phyloP scores from a whole-genome alignment of 35 echinoderm and acorn worm species.

The Diadema setosum region DNA sequence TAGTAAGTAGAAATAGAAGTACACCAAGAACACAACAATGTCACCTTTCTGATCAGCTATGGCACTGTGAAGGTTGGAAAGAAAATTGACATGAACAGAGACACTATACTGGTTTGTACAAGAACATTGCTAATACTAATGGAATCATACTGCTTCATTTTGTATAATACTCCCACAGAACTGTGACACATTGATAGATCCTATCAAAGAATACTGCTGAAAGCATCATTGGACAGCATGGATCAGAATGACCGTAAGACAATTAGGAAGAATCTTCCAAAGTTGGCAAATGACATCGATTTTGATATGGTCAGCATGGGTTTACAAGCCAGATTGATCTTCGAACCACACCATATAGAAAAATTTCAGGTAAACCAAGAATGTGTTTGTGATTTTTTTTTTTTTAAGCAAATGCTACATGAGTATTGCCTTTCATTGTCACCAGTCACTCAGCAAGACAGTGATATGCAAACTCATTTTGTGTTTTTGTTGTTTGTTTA shows the following conservation, averaged over 20 bases:
- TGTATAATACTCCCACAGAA: too few relatives aligned
- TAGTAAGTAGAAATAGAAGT: too few relatives aligned
- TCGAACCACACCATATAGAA: slow-evolving; percentile 14
- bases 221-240: background rate
- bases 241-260: background rate
- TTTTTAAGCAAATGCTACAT: background rate
- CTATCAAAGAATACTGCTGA: too few relatives aligned
- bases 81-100: too few relatives aligned
- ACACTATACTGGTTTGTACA: too few relatives aligned
- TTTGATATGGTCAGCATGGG: background rate
- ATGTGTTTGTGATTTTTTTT: background rate
- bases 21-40: too few relatives aligned
- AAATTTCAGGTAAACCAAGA: background rate
- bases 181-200: too few relatives aligned
- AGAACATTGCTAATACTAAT: too few relatives aligned
- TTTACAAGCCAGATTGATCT: background rate
- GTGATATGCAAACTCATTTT: background rate
- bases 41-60: too few relatives aligned
- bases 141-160: too few relatives aligned
- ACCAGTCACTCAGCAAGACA: background rate
- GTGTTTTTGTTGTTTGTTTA: too few relatives aligned
- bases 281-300: background rate
- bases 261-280: background rate
- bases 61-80: too few relatives aligned
- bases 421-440: background rate